A percentile compares a stretch with the other conserved stretches of the same genome.
Conservation (phyloP, 1,140 invertebrate genomes). For the Halictus rubicundus region DNA sequence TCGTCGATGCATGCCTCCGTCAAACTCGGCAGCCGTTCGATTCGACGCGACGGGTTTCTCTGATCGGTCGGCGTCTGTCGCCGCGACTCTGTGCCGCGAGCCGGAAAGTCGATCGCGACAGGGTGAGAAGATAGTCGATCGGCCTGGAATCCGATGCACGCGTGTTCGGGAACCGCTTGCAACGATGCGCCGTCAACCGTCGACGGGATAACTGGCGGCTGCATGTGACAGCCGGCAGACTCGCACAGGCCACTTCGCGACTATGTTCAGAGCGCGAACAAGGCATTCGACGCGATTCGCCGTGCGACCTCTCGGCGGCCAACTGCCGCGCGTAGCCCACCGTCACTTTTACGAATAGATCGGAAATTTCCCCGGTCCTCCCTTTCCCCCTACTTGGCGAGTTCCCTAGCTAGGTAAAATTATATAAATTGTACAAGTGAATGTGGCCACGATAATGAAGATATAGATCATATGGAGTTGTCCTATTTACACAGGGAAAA, state of each 20-base stretch:
- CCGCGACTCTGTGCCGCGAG: background rate
- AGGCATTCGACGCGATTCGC: background rate
- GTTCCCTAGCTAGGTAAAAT: too few relatives aligned
- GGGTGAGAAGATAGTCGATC: background rate
- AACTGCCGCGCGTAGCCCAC: background rate
- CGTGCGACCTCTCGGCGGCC: background rate
- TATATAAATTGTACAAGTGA: too few relatives aligned
- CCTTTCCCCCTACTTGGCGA: too few relatives aligned
- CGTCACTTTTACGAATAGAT: constrained; percentile 10
- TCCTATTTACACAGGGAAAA: too few relatives aligned
- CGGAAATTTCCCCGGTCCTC: background rate
- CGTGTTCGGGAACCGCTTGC: background rate
- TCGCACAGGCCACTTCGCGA: background rate
- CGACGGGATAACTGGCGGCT: constrained; percentile 38
- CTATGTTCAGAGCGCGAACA: constrained; percentile 20
- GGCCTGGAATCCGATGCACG: background rate
- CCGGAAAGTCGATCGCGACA: background rate
- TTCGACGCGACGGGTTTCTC: too few relatives aligned
- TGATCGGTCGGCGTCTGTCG: background rate
- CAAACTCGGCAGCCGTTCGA: too few relatives aligned
- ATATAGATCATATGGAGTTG: too few relatives aligned
- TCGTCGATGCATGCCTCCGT: constrained; percentile 1
- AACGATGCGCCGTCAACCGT: constrained; percentile 34
- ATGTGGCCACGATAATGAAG: too few relatives aligned
- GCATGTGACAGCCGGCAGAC: constrained; percentile 55